These are phyloP conservation scores for Oligia latruncula DNA, from an alignment of 2,888 invertebrate genomes.

Conservation along the genomic window DNA sequence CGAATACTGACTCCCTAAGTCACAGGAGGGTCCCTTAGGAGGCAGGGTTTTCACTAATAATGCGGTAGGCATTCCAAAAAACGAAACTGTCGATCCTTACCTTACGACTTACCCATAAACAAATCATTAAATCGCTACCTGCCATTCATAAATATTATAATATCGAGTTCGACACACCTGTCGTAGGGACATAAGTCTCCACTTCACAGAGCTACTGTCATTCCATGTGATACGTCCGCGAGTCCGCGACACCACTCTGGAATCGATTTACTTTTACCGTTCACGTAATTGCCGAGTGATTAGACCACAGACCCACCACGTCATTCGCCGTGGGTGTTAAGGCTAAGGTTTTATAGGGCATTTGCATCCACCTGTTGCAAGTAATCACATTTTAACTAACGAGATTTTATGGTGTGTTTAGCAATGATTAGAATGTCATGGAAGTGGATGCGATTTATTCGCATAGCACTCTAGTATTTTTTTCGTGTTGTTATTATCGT, in stretches of 20 bases:
- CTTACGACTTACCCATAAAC: not conserved
- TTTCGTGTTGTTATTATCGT: not conserved
- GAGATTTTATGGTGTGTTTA: conserved; percentile 15
- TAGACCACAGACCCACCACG: conserved; percentile 46
- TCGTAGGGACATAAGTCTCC: not conserved
- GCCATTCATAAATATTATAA: conserved; percentile 9
- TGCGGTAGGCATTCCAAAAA: not conserved
- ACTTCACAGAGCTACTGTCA: conserved; percentile 8
- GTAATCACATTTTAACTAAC: conserved; percentile 30
- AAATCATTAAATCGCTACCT: not conserved
- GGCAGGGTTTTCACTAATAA: too few species aligned
- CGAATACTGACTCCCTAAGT: too few species aligned
- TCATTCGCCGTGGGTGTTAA: conserved; percentile 26
- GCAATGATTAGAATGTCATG: not conserved
- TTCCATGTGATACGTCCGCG: conserved; percentile 16
- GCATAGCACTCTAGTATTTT: not conserved
- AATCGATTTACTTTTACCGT: conserved; percentile 48
- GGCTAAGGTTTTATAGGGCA: conserved; percentile 35
- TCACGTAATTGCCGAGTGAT: conserved; percentile 42
- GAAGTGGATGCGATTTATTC: not conserved
- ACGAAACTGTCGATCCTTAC: not conserved
- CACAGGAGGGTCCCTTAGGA: too few species aligned
- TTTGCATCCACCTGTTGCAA: conserved; percentile 44
- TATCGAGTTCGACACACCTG: conserved; percentile 3
- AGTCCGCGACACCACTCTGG: conserved; percentile 16